Evolutionary conservation across 2,797 vertebrate genomes (phyloP).

Genomic region (Tapera naevia): DNA sequence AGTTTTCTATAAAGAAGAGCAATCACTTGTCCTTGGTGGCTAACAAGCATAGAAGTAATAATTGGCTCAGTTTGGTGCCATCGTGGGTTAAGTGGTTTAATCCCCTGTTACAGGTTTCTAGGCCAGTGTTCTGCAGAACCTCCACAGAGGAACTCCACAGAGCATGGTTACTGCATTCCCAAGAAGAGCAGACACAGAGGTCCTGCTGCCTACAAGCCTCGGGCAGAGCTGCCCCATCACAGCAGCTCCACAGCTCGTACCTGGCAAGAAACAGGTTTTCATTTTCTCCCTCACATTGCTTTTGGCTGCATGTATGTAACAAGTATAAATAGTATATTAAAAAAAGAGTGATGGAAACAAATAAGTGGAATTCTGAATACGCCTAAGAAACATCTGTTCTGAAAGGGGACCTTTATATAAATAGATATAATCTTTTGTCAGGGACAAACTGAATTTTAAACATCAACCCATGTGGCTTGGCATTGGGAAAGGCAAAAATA

Average conservation of each 20-base stretch:
- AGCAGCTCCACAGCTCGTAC: background rate
- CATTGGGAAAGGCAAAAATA: constrained; percentile 24
- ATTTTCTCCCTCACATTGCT: background rate
- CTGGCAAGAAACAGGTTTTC: accelerated
- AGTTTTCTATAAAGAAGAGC: background rate
- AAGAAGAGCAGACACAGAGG: background rate
- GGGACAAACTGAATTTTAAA: constrained; percentile 16
- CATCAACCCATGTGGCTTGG: background rate
- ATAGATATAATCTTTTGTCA: background rate
- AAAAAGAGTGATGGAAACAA: background rate
- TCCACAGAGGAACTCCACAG: background rate
- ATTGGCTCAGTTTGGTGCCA: background rate
- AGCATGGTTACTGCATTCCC: background rate
- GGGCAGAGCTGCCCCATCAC: background rate
- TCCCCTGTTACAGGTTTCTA: background rate
- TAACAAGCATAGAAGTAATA: background rate
- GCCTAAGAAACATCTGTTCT: background rate
- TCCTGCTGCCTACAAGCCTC: background rate
- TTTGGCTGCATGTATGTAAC: background rate
- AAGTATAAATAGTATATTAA: background rate
- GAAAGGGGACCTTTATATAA: background rate
- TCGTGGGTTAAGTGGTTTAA: background rate
- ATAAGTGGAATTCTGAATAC: background rate
- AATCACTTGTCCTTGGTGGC: background rate
- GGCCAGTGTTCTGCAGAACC: background rate